Conservation (phyloP, 2,888 invertebrate species). For the Amorpha juglandis region DNA sequence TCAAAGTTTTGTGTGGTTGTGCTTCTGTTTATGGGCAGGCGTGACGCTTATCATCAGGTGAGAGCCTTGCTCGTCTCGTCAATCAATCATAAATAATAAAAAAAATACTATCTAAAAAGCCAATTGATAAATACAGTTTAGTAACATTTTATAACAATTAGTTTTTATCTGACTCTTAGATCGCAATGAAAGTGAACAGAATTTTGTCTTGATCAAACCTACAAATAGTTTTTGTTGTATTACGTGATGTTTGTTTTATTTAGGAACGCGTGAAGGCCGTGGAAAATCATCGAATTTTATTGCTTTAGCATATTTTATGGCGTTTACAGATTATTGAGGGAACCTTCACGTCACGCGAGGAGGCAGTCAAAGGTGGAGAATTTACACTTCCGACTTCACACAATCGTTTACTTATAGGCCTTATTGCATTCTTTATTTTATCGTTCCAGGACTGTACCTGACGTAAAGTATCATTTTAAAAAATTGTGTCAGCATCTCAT, state of each 20-base stretch:
- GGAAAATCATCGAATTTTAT: constrained; percentile 21
- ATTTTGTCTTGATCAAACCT: background rate
- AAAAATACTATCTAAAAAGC: too few species aligned
- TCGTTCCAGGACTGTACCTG: too few species aligned
- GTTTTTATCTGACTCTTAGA: background rate
- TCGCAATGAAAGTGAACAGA: background rate
- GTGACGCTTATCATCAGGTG: too few species aligned
- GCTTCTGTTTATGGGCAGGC: too few species aligned
- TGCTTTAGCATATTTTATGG: constrained; percentile 13
- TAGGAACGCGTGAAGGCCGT: constrained; percentile 23
- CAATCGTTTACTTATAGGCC: background rate
- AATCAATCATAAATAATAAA: too few species aligned
- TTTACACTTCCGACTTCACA: background rate
- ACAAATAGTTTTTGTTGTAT: constrained; percentile 14
- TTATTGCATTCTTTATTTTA: too few species aligned
- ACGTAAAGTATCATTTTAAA: too few species aligned
- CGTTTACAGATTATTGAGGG: constrained; percentile 11
- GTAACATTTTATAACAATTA: background rate
- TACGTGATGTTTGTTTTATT: constrained; percentile 44
- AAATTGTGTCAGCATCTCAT: too few species aligned
- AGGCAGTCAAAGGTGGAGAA: background rate
- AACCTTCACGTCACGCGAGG: constrained; percentile 13
- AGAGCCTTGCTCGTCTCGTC: too few species aligned
- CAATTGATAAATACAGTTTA: too few species aligned
- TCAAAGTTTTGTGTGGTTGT: too few species aligned